Evolutionary conservation across 2,888 invertebrate genomes (phyloP).

Genomic region (Pristionchus mayeri): DNA sequence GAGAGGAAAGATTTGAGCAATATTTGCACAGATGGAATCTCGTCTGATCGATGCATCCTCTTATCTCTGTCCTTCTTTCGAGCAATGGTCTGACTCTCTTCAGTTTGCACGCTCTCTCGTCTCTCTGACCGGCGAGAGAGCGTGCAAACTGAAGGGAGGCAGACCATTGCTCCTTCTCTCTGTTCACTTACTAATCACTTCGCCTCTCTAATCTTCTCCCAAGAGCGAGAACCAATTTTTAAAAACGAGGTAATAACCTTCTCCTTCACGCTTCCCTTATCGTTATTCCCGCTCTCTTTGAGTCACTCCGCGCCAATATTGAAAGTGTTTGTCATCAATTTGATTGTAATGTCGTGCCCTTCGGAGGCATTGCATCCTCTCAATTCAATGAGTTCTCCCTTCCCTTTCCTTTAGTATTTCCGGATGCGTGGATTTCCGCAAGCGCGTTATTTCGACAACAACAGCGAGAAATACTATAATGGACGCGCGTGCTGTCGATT

Average conservation of each 20-base stretch:
- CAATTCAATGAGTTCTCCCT: background rate
- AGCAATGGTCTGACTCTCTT: no score
- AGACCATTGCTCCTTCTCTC: no score
- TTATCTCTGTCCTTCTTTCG: conserved; percentile 12
- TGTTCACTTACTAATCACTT: background rate
- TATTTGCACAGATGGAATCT: conserved; percentile 12
- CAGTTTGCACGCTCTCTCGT: no score
- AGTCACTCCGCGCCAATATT: conserved; percentile 1
- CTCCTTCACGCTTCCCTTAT: background rate
- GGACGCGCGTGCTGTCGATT: background rate
- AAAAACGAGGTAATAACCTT: background rate
- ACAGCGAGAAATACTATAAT: conserved; percentile 6
- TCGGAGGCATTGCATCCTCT: background rate
- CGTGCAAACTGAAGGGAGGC: no score
- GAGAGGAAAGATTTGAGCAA: background rate
- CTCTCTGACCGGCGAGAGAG: no score
- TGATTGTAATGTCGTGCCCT: background rate
- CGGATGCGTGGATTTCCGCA: background rate
- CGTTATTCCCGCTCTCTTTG: background rate
- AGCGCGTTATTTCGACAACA: background rate
- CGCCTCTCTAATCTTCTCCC: conserved; percentile 2
- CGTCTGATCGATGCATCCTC: background rate
- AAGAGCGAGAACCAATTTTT: background rate
- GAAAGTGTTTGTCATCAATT: conserved; percentile 32
- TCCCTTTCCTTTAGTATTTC: background rate